Conservation (phyloP, 2,888 invertebrate genomes). For the Pecten maximus region DNA sequence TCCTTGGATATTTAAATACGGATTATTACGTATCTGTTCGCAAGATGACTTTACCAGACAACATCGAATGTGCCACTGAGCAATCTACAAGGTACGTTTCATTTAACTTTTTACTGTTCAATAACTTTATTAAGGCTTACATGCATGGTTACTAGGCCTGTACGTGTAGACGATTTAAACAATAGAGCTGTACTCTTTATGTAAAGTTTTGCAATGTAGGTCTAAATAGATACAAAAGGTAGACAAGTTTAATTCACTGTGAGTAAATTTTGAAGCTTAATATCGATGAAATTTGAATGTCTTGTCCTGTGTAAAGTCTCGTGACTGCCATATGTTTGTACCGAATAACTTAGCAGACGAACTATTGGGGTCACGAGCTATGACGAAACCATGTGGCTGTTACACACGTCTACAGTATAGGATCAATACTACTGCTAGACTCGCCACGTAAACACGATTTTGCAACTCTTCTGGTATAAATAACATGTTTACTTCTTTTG, state of each 20-base stretch:
- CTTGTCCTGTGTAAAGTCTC: neutral
- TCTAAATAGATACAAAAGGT: neutral
- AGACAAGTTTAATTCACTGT: neutral
- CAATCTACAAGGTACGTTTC: constrained; percentile 29
- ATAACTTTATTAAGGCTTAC: neutral
- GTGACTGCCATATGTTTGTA: constrained; percentile 16
- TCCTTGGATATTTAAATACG: neutral
- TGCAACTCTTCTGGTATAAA: neutral
- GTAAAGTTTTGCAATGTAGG: neutral
- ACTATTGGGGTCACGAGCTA: neutral
- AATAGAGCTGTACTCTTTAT: neutral
- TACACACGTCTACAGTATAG: neutral
- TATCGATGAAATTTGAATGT: neutral
- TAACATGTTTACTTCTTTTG: constrained; percentile 1
- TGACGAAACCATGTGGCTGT: constrained; percentile 22
- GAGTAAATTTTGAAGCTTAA: neutral
- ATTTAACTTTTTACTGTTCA: neutral
- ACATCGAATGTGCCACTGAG: constrained; percentile 11
- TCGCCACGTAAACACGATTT: neutral
- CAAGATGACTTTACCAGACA: neutral
- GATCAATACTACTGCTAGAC: neutral
- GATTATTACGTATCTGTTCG: neutral
- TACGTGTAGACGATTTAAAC: neutral
- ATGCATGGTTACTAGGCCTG: neutral
- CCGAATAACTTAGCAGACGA: neutral